These are phyloP conservation scores for Eurystomus glaucurus DNA, from an alignment of 2,797 vertebrate genomes.

Conservation along the genomic window DNA sequence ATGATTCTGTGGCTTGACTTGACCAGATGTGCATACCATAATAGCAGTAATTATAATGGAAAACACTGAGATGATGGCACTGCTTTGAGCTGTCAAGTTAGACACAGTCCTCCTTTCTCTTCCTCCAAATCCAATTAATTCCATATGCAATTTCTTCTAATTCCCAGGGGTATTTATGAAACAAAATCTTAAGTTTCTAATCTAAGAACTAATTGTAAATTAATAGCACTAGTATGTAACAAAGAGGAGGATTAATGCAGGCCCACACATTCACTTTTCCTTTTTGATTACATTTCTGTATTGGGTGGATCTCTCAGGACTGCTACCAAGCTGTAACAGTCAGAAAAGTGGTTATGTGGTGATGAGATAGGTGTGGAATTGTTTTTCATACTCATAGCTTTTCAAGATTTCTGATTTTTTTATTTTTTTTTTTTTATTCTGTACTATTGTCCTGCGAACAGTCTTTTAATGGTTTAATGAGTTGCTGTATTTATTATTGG, in stretches of 20 bases:
- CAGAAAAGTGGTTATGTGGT: background rate
- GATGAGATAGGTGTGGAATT: background rate
- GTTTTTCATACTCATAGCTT: background rate
- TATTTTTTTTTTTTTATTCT: background rate
- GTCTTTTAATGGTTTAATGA: background rate
- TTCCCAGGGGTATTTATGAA: conserved; percentile 51
- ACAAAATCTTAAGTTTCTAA: conserved; percentile 56
- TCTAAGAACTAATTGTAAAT: conserved; percentile 60
- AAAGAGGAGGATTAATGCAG: conserved; percentile 56
- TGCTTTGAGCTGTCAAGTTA: conserved; percentile 32
- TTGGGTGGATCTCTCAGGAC: conserved; percentile 46
- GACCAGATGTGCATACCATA: background rate
- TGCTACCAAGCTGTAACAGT: background rate
- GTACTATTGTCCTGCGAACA: background rate
- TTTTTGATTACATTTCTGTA: conserved; percentile 49
- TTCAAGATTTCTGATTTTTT: background rate
- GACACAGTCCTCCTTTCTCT: conserved; percentile 2
- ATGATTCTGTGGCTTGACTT: background rate
- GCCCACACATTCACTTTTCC: conserved; percentile 38
- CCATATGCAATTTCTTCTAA: conserved; percentile 37
- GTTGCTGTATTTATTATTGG: background rate
- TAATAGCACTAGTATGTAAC: conserved; percentile 24
- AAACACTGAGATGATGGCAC: background rate
- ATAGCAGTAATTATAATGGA: background rate
- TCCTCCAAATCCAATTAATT: conserved; percentile 58